Evolutionary conservation across 1,140 invertebrate genomes (phyloP).

Genomic region (Stegodyphus dumicola): DNA sequence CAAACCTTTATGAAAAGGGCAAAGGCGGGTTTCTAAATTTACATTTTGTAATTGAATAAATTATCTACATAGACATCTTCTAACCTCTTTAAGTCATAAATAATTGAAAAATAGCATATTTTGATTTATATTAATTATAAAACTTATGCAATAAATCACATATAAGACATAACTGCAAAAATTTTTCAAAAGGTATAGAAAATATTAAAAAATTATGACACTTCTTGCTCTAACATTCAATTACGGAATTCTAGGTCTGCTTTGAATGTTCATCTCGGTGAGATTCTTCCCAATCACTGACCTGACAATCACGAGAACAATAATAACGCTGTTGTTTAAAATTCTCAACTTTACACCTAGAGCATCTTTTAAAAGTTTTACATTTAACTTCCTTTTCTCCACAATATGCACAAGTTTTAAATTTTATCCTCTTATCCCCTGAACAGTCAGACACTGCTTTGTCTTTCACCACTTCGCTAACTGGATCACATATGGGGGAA

Average conservation of each 20-base stretch:
- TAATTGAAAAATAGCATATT: too few species aligned
- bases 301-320: conserved; percentile 29
- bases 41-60: too few species aligned
- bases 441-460: not conserved
- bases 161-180: too few species aligned
- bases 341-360: conserved; percentile 36
- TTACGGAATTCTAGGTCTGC: not conserved
- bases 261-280: conserved; percentile 40
- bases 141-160: too few species aligned
- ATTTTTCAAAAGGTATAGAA: too few species aligned
- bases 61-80: too few species aligned
- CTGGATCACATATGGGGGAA: not conserved
- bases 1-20: too few species aligned
- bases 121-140: too few species aligned
- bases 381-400: not conserved
- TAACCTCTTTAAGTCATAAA: too few species aligned
- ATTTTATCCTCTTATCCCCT: not conserved
- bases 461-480: not conserved
- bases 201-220: not conserved
- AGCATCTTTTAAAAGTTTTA: conserved; percentile 46
- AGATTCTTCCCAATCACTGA: conserved; percentile 38
- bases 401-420: conserved; percentile 45
- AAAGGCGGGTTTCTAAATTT: too few species aligned
- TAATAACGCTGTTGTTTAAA: conserved; percentile 34
- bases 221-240: not conserved